Percentiles rank a stretch among this genome's conserved stretches.
Conservation (phyloP, 2,797 vertebrate species). For the Tachyglossus aculeatus region DNA sequence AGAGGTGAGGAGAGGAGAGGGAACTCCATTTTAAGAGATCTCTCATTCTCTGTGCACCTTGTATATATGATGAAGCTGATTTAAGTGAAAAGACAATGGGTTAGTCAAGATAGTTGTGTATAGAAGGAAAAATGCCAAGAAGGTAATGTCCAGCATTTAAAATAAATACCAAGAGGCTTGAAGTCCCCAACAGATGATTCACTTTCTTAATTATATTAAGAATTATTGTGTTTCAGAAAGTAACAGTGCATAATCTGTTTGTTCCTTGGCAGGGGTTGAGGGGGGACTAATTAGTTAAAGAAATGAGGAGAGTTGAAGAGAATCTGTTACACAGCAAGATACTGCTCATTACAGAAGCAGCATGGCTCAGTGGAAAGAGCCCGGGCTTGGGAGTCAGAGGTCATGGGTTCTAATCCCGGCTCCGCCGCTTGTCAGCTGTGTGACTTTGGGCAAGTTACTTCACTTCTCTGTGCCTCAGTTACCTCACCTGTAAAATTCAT, state of each 20-base stretch:
- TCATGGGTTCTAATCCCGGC: no score
- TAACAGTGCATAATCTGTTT: not conserved
- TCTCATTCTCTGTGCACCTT: not conserved
- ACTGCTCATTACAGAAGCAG: constrained; percentile 37
- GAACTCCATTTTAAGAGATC: not conserved
- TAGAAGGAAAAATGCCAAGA: constrained; percentile 2
- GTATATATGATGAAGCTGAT: not conserved
- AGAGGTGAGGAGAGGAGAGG: not conserved
- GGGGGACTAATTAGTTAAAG: no score
- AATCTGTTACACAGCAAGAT: constrained; percentile 21
- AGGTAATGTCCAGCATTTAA: constrained; percentile 13
- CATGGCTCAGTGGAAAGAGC: no score
- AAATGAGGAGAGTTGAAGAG: not conserved
- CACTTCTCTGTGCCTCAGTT: no score
- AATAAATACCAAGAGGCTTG: not conserved
- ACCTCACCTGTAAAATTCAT: no score
- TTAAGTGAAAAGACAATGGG: constrained; percentile 1
- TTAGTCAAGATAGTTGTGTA: constrained; percentile 3
- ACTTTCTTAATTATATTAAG: not conserved
- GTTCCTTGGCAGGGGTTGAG: no score
- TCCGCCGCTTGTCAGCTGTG: no score
- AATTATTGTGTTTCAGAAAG: not conserved
- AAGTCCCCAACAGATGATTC: not conserved
- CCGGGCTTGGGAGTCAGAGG: no score
- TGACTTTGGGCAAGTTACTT: no score